phyloP scores from a whole-genome alignment of 2,113 vertebrate genomes.

The Rattus norvegicus region DNA sequence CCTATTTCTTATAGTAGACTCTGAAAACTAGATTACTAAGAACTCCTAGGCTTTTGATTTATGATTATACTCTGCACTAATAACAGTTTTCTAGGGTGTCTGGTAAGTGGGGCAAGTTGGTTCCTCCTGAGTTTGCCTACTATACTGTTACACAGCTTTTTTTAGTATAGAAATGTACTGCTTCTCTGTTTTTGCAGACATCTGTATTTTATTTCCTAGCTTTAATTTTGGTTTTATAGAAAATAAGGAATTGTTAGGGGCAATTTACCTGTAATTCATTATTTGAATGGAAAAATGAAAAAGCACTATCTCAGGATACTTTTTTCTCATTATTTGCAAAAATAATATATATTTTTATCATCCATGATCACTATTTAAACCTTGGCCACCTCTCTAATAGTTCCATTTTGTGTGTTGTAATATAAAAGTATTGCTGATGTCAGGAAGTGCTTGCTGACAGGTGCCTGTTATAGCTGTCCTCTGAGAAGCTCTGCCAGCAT shows the following conservation, averaged over 20 bases:
- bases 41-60: not conserved
- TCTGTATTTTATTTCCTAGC: not conserved
- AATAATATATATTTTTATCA: not conserved
- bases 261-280: not conserved
- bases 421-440: not conserved
- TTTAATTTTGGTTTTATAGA: not conserved
- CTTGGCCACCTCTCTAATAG: not conserved
- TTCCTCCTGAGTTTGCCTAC: not conserved
- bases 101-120: not conserved
- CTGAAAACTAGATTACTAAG: not conserved
- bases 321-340: not conserved
- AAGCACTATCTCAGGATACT: not conserved
- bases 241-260: not conserved
- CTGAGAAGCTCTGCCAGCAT: too few species aligned
- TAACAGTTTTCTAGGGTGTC: not conserved
- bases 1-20: not conserved
- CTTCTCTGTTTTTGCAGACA: not conserved
- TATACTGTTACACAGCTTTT: not conserved
- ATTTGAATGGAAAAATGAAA: not conserved
- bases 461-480: too few species aligned
- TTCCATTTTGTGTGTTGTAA: not conserved
- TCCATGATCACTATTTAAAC: not conserved
- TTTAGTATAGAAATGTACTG: not conserved
- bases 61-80: not conserved
- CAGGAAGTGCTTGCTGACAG: too few species aligned